Percentiles rank a stretch among this genome's conserved stretches.
Evolutionary conservation across 2,888 invertebrate genomes (phyloP).

Genomic region (Heliconius ismenius): DNA sequence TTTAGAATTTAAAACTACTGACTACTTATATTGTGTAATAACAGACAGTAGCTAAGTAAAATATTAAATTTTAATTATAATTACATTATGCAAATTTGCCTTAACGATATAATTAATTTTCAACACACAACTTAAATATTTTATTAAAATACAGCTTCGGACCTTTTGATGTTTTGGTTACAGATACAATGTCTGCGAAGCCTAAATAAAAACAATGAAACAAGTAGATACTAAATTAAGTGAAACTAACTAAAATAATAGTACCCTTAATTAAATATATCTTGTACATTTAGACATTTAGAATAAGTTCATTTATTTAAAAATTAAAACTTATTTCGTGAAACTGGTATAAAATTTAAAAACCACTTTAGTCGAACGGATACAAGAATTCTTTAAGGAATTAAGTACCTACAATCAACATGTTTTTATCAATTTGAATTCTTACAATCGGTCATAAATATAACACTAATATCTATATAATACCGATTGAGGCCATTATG

Average conservation of each 20-base stretch:
- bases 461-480: too few species aligned
- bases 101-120: not conserved
- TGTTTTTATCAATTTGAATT: conserved; percentile 2
- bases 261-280: too few species aligned
- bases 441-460: too few species aligned
- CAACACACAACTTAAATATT: not conserved
- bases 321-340: not conserved
- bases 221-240: too few species aligned
- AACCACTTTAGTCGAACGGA: not conserved
- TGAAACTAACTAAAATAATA: too few species aligned
- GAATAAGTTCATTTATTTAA: not conserved
- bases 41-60: not conserved
- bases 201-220: too few species aligned
- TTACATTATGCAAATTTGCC: not conserved
- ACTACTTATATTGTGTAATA: not conserved
- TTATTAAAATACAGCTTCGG: not conserved
- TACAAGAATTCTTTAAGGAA: not conserved
- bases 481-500: not conserved
- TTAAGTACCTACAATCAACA: not conserved
- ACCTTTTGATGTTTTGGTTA: not conserved
- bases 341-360: not conserved
- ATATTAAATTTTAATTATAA: conserved; percentile 4
- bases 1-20: not conserved
- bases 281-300: too few species aligned
- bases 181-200: too few species aligned